Conservation (phyloP, 2,113 vertebrate genomes). For the Rhinopomastus cyanomelas region DNA sequence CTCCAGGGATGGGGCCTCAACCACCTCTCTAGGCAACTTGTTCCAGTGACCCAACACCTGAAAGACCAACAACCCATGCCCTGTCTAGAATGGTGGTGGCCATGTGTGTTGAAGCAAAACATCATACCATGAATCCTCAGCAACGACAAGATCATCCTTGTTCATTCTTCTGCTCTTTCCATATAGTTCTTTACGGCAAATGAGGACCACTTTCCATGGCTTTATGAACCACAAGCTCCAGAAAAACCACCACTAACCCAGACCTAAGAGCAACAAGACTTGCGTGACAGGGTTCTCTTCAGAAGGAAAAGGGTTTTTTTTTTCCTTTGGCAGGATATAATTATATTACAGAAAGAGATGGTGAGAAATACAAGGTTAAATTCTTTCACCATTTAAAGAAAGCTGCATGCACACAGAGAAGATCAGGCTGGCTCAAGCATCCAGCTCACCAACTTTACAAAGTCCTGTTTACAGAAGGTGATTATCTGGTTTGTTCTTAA, state of each 20-base stretch:
- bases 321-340: background rate
- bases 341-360: background rate
- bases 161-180: background rate
- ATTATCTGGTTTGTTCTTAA: background rate
- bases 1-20: too few relatives aligned
- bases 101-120: background rate
- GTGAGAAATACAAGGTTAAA: background rate
- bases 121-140: background rate
- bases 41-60: background rate
- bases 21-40: too few relatives aligned
- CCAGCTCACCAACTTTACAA: background rate
- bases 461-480: background rate
- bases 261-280: background rate
- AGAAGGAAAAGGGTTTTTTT: background rate
- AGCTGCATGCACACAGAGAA: background rate
- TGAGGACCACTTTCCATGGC: background rate
- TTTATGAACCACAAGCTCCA: background rate
- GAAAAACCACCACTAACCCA: background rate
- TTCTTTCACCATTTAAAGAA: background rate
- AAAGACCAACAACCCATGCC: background rate
- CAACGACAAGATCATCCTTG: background rate
- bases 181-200: background rate
- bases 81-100: background rate
- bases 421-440: background rate
- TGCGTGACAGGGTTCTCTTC: background rate